Conservation (phyloP, 2,797 vertebrate genomes). For the Oreochromis grahami region DNA sequence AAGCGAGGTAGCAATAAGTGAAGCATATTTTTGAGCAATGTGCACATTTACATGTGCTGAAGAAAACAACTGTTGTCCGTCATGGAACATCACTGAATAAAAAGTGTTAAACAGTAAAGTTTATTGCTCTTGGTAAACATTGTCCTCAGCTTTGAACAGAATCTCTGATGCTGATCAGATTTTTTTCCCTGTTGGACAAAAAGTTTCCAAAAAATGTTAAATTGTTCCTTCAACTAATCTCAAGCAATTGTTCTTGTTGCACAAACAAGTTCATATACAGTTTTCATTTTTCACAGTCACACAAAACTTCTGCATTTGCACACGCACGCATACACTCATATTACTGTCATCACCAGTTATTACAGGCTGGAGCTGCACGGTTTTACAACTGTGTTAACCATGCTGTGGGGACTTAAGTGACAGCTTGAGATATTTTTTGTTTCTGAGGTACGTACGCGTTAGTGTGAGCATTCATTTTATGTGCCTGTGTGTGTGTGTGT, state of each 20-base stretch:
- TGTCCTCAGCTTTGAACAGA: background rate
- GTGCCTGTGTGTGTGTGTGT: background rate
- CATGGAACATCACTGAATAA: background rate
- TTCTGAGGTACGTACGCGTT: slow-evolving; percentile 34
- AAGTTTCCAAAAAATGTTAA: background rate
- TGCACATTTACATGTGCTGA: background rate
- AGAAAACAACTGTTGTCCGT: background rate
- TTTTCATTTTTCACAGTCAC: slow-evolving; percentile 19
- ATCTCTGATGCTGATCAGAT: background rate
- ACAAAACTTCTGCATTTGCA: background rate
- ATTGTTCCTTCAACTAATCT: background rate
- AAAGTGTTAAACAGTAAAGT: background rate
- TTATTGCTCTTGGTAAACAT: background rate
- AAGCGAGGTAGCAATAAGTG: background rate
- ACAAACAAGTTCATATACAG: background rate
- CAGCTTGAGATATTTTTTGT: slow-evolving; percentile 72
- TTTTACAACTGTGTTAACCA: slow-evolving; percentile 69
- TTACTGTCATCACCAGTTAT: slow-evolving; percentile 70
- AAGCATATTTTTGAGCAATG: background rate
- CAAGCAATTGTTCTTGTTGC: background rate
- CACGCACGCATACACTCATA: slow-evolving; percentile 35
- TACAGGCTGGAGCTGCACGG: slow-evolving; percentile 51
- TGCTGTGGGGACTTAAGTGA: slow-evolving; percentile 61
- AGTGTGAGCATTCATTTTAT: background rate
- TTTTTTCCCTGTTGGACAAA: background rate